These are phyloP conservation scores for Petrolisthes manimaculis DNA, from an alignment of 2,888 invertebrate genomes.

Conservation along the genomic window DNA sequence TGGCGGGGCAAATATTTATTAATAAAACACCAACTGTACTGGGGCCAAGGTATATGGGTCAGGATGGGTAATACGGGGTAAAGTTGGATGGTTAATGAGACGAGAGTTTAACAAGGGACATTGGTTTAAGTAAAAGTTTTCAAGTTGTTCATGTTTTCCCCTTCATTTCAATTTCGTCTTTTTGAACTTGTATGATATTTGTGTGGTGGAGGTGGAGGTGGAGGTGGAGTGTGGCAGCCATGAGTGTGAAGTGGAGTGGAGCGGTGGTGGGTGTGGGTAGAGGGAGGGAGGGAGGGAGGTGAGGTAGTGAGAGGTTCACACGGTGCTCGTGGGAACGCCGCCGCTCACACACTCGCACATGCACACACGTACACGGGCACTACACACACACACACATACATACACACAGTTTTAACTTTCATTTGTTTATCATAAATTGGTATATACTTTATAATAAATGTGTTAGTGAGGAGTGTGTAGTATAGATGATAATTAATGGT, in stretches of 20 bases:
- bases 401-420: background rate
- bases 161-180: background rate
- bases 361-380: constrained; percentile 40
- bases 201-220: background rate
- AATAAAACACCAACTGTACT: no score
- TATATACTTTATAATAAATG: no score
- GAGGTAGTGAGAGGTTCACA: constrained; percentile 30
- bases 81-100: no score
- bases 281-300: background rate
- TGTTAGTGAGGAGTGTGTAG: background rate
- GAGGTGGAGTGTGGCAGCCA: background rate
- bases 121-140: no score
- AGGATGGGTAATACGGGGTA: no score
- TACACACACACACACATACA: constrained; percentile 40
- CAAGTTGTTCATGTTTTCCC: background rate
- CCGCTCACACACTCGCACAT: constrained; percentile 59
- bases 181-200: background rate
- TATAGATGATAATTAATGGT: background rate
- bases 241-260: background rate
- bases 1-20: no score
- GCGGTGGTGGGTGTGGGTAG: background rate
- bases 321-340: constrained; percentile 55
- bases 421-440: no score
- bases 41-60: no score
- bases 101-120: no score